Base-by-base conservation (phyloP, 2,797 vertebrate species). In the Tachyglossus aculeatus region DNA sequence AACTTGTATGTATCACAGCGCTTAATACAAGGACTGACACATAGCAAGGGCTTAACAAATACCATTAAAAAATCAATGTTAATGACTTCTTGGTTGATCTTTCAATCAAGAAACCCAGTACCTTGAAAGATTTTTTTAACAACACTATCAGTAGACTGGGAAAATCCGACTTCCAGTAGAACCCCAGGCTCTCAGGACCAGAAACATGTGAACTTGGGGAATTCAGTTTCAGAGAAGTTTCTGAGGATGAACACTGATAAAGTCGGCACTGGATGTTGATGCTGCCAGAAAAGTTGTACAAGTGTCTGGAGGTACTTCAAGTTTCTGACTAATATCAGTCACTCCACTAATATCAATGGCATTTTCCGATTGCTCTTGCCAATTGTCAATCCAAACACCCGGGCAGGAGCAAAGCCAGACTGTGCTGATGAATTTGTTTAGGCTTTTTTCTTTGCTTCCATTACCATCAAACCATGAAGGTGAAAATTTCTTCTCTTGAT, bases 291-390 rank as follows among this genome's bases (percentile, higher is more conserved):
- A 65, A 38, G 4, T n/a, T 74, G 57, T 9, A 67, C 22, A 74
- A 73, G 36, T 52, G 78, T 41, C 21, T 65, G 77, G 74, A 80
- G 69, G 38, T 67, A 68, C 66, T 77, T 86, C 80, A 80, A 71
- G 52, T 78, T 78, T 65, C 54, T 63, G 44, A 71, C 67, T 71
- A 63, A 54, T 54, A 82, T n/a, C 14, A 73, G 33, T 44, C 53
- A 52, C 22, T 80, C 47, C 67, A 19, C 21, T 65, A 60, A 53
- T 61, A 63, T 5, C 25, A 48, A 18, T 48, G 65, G 24, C 34
- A 37, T 39, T 68, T 21, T 56, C 33, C 44, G 51, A 65, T 65
- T 34, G 51, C 55, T 74, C 16, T 10, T 77, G 14, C 37, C 41
- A 67, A 31, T 51, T 77, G 58, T 48, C 24, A 8, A 38, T 56